A percentile compares a stretch with the other conserved stretches of the same genome.
Evolutionary conservation across 2,113 vertebrate species (phyloP).

Genomic region (Mustelus asterias): DNA sequence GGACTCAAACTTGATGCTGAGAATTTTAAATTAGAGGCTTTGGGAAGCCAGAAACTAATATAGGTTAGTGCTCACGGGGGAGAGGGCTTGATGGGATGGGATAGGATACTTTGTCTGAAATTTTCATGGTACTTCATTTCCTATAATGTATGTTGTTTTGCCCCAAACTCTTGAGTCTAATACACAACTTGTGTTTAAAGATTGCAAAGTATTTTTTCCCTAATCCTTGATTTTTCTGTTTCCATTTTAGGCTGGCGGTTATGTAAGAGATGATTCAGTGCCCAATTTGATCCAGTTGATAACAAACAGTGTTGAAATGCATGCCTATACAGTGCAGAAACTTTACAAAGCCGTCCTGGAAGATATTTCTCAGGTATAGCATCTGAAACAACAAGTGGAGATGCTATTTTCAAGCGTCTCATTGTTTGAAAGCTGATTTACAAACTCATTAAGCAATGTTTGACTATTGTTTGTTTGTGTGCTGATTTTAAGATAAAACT

Average conservation of each 20-base stretch:
- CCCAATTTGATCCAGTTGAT: constrained; percentile 98
- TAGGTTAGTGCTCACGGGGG: background rate
- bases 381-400: background rate
- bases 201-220: background rate
- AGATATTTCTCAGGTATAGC: constrained; percentile 88
- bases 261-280: constrained; percentile 94
- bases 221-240: constrained; percentile 39
- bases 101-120: background rate
- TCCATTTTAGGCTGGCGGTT: constrained; percentile 82
- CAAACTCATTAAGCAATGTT: background rate
- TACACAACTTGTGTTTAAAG: background rate
- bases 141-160: background rate
- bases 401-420: background rate
- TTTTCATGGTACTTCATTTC: background rate
- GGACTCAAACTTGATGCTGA: background rate
- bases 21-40: background rate
- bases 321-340: constrained; percentile 95
- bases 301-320: constrained; percentile 98
- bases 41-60: background rate
- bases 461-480: background rate
- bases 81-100: background rate
- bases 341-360: constrained; percentile 96
- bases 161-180: background rate
- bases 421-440: background rate
- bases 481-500: background rate